Evolutionary conservation across 1,140 invertebrate genomes (phyloP).

Genomic region (Trigoniulus corallinus): DNA sequence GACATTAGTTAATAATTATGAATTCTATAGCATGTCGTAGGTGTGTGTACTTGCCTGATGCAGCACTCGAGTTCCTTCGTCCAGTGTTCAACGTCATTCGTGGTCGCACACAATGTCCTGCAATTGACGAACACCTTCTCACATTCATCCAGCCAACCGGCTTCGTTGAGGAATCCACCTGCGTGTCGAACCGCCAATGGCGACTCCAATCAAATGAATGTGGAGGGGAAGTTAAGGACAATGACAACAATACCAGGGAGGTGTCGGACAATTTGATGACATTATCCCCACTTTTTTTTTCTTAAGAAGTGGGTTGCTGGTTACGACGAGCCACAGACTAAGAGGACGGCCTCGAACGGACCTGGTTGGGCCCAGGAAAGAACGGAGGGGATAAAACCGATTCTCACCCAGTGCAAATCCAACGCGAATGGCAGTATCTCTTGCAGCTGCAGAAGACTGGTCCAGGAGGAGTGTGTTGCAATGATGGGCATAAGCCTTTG

Average conservation of each 20-base stretch:
- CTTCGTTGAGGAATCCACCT: slow-evolving; percentile 64
- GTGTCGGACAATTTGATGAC: no score
- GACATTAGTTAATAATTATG: slow-evolving; percentile 4
- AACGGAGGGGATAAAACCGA: no score
- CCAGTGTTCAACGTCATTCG: slow-evolving; percentile 12
- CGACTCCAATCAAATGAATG: no score
- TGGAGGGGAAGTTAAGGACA: no score
- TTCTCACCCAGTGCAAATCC: not conserved
- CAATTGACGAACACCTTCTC: slow-evolving; percentile 46
- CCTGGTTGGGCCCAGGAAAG: no score
- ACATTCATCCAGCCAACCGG: slow-evolving; percentile 62
- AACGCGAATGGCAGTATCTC: not conserved
- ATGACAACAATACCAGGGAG: no score
- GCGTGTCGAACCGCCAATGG: no score
- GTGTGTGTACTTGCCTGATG: slow-evolving; percentile 18
- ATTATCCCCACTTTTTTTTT: no score
- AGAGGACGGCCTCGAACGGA: no score
- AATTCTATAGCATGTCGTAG: not conserved
- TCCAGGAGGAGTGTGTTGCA: slow-evolving; percentile 5
- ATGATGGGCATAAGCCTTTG: slow-evolving; percentile 17
- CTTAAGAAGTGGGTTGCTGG: no score
- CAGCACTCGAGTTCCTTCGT: slow-evolving; percentile 22
- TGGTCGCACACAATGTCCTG: slow-evolving; percentile 21
- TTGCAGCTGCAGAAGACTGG: no score
- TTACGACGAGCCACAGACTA: no score